Percentiles rank a stretch among this genome's conserved stretches.
Evolutionary conservation across 2,888 invertebrate species (phyloP).

Genomic region (Petrolisthes manimaculis): DNA sequence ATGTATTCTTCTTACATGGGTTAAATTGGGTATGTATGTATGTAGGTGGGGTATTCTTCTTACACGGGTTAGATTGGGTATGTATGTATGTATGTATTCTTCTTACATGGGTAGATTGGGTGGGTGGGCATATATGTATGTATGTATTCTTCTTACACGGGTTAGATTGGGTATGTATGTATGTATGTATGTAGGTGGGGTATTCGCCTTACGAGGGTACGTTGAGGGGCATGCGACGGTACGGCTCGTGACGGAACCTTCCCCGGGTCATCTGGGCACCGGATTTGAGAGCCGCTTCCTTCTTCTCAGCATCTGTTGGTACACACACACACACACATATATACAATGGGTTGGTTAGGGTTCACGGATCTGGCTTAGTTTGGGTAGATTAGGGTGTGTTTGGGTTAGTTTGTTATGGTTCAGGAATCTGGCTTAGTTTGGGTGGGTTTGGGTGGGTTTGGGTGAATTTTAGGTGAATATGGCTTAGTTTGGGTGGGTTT

Average conservation of each 20-base stretch:
- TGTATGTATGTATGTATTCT: too few species aligned
- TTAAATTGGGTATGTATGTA: too few species aligned
- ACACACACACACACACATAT: background rate
- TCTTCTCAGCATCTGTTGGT: conserved; percentile 38
- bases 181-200: too few species aligned
- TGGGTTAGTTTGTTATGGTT: background rate
- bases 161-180: too few species aligned
- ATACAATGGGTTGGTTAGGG: background rate
- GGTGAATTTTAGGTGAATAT: background rate
- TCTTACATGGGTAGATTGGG: too few species aligned
- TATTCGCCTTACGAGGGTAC: conserved; percentile 56
- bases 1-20: too few species aligned
- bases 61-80: too few species aligned
- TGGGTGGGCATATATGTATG: too few species aligned
- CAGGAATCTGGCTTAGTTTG: background rate
- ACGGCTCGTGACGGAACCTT: conserved; percentile 64
- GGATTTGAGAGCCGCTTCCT: conserved; percentile 53
- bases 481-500: background rate
- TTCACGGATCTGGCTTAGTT: background rate
- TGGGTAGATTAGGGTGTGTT: background rate
- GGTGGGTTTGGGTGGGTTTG: background rate
- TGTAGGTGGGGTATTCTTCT: too few species aligned
- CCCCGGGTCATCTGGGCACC: conserved; percentile 52
- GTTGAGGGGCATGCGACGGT: conserved; percentile 58
- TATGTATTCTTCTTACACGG: too few species aligned